Evolutionary conservation across 1,140 invertebrate species (phyloP).

Genomic region (Magallana ariakensis): DNA sequence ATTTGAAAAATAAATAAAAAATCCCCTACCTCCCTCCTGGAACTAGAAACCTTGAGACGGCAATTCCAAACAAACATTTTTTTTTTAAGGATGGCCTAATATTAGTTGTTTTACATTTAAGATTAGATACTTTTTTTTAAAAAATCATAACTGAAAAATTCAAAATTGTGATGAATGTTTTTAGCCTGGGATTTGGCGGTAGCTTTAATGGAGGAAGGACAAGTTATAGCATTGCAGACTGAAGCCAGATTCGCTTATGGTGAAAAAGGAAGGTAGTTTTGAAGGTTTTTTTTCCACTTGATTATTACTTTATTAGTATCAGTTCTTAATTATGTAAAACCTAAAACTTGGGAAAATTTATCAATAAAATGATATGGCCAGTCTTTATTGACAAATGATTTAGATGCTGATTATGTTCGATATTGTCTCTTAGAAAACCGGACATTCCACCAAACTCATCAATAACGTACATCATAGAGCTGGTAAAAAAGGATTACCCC

Average conservation of each 20-base stretch:
- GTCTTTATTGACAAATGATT: too few species aligned
- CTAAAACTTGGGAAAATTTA: neutral
- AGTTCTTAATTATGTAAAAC: neutral
- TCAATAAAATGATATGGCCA: too few species aligned
- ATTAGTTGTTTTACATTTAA: too few species aligned
- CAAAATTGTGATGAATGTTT: conserved; percentile 66
- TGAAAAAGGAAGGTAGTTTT: conserved; percentile 69
- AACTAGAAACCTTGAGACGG: too few species aligned
- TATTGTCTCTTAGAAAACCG: conserved; percentile 81
- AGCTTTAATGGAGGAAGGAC: conserved; percentile 90
- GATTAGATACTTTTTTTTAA: too few species aligned
- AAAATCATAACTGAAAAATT: too few species aligned
- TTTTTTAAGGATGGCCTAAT: too few species aligned
- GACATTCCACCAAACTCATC: conserved; percentile 85
- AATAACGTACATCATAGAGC: conserved; percentile 85
- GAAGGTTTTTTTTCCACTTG: neutral
- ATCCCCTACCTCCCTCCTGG: too few species aligned
- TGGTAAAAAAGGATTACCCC: conserved; percentile 84
- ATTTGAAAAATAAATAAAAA: too few species aligned
- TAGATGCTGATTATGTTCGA: too few species aligned
- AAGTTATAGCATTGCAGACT: conserved; percentile 86
- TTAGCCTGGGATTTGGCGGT: conserved; percentile 91
- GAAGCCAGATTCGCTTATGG: conserved; percentile 82
- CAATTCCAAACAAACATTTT: too few species aligned
- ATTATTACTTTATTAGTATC: conserved; percentile 2